Conservation (phyloP, 2,797 vertebrate species). For the Heliangelus exortis region DNA sequence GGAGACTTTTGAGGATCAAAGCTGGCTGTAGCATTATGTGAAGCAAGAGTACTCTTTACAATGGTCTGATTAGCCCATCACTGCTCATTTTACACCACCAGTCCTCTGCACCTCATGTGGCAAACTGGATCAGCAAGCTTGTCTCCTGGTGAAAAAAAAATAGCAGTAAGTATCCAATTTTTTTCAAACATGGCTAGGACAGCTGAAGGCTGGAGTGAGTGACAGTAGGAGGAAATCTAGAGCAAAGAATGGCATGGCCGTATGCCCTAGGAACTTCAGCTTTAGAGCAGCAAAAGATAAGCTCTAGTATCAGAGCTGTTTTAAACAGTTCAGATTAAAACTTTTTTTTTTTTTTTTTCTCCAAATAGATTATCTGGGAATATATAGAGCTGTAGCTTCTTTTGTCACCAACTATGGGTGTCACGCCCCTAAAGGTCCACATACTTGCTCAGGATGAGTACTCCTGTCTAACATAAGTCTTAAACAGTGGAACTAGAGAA, state of each 20-base stretch:
- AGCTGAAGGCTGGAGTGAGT: not conserved
- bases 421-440: accelerated
- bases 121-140: not conserved
- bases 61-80: not conserved
- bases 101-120: not conserved
- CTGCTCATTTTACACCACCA: not conserved
- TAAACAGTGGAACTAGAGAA: not conserved
- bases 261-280: not conserved
- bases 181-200: not conserved
- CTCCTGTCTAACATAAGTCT: not conserved
- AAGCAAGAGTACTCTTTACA: not conserved
- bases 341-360: not conserved
- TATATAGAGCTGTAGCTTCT: not conserved
- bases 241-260: not conserved
- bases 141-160: not conserved
- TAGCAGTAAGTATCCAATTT: not conserved
- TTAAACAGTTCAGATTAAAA: not conserved
- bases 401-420: not conserved
- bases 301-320: not conserved
- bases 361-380: not conserved
- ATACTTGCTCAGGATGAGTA: not conserved
- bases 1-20: not conserved
- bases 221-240: not conserved
- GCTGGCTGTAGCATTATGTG: not conserved
- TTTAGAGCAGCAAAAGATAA: not conserved